These are phyloP conservation scores for Cyphomyrmex costatus DNA, from an alignment of 1,140 invertebrate species.

Conservation along the genomic window DNA sequence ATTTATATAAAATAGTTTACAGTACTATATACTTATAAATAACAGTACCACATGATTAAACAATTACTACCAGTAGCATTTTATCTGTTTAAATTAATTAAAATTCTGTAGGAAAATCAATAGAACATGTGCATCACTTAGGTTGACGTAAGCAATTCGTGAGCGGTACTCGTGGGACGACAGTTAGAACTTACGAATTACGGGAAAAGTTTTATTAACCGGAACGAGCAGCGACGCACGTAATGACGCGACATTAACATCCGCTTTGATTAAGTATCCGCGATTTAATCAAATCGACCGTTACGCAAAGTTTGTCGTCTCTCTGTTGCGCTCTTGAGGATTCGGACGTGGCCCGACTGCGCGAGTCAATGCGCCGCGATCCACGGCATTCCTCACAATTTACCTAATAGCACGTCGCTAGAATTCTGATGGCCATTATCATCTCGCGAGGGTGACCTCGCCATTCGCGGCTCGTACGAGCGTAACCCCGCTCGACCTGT, in stretches of 20 bases:
- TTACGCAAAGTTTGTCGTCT: slow-evolving; percentile 41
- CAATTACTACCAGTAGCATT: background rate
- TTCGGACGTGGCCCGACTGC: slow-evolving; percentile 74
- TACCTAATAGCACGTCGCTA: slow-evolving; percentile 77
- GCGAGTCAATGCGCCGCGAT: slow-evolving; percentile 57
- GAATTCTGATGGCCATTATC: slow-evolving; percentile 78
- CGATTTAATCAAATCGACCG: slow-evolving; percentile 69
- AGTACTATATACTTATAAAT: too few species aligned
- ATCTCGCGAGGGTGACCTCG: slow-evolving; percentile 46
- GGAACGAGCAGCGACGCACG: slow-evolving; percentile 16
- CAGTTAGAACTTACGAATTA: slow-evolving; percentile 34
- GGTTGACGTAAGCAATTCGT: slow-evolving; percentile 10
- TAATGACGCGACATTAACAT: slow-evolving; percentile 58
- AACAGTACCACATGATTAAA: background rate
- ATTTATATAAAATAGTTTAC: too few species aligned
- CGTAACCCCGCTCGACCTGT: slow-evolving; percentile 5
- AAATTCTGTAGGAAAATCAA: background rate
- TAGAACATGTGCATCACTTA: background rate
- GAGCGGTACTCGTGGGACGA: background rate
- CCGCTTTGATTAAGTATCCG: slow-evolving; percentile 54
- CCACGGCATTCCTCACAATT: slow-evolving; percentile 75
- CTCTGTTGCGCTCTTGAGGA: slow-evolving; percentile 70
- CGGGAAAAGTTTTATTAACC: slow-evolving; percentile 22
- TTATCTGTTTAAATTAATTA: background rate
- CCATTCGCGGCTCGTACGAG: slow-evolving; percentile 33